These are phyloP conservation scores for Mareca strepera DNA, from an alignment of 2,797 vertebrate genomes.

Conservation along the genomic window DNA sequence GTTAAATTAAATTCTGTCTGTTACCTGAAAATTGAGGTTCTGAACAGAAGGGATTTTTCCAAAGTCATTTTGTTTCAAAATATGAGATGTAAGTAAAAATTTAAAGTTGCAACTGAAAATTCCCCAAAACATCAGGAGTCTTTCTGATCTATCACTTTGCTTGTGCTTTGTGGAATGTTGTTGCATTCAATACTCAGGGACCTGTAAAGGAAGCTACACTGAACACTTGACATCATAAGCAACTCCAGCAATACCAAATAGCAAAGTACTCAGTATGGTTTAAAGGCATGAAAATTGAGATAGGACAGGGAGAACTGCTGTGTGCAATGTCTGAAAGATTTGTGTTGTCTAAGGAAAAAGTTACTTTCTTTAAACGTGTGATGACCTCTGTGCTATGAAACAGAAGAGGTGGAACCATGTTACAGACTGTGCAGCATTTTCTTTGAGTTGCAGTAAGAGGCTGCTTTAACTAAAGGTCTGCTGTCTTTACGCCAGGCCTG, in stretches of 20 bases:
- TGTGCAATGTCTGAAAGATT: neutral
- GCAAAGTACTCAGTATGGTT: neutral
- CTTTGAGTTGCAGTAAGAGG: neutral
- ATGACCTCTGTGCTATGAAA: neutral
- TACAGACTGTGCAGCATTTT: neutral
- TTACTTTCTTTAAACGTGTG: neutral
- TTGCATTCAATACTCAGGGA: neutral
- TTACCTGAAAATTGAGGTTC: neutral
- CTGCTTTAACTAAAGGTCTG: neutral
- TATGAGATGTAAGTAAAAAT: neutral
- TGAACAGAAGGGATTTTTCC: neutral
- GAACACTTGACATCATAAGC: neutral
- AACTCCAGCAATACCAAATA: neutral
- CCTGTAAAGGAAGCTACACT: neutral
- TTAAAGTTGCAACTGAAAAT: neutral
- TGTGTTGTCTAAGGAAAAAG: neutral
- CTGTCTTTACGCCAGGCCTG: no score
- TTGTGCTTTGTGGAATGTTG: no score
- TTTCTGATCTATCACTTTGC: neutral
- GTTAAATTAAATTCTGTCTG: neutral
- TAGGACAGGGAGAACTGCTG: neutral
- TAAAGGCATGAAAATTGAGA: neutral
- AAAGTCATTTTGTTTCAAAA: neutral
- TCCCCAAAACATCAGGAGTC: neutral
- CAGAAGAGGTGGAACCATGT: neutral